Evolutionary conservation across 2,113 vertebrate species (phyloP).

Genomic region (Seriola rivoliana): DNA sequence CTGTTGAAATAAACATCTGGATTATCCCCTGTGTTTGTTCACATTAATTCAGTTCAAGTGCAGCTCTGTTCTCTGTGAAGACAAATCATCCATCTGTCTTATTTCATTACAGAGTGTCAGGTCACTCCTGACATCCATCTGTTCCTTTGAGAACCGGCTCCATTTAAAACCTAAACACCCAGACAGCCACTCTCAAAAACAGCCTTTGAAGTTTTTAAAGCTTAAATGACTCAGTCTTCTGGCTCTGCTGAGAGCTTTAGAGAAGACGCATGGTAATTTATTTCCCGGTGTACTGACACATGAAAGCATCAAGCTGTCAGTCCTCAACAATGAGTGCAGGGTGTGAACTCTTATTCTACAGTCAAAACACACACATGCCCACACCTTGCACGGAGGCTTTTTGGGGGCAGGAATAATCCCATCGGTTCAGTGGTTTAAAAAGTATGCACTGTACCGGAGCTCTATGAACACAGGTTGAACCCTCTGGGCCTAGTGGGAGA

Average conservation of each 20-base stretch:
- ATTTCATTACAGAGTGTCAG: slow-evolving; percentile 17
- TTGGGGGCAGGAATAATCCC: background rate
- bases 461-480: slow-evolving; percentile 8
- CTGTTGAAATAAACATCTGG: slow-evolving; percentile 38
- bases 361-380: background rate
- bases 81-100: slow-evolving; percentile 22
- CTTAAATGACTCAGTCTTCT: slow-evolving; percentile 22
- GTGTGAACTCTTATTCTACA: slow-evolving; percentile 16
- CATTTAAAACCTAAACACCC: slow-evolving; percentile 25
- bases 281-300: slow-evolving; percentile 31
- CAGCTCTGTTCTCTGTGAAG: slow-evolving; percentile 10
- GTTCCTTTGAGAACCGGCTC: slow-evolving; percentile 12
- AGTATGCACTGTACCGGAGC: background rate
- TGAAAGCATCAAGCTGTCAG: slow-evolving; percentile 34
- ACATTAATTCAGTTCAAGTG: slow-evolving; percentile 5
- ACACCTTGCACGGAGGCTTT: background rate
- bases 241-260: slow-evolving; percentile 22
- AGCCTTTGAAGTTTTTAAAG: slow-evolving; percentile 39
- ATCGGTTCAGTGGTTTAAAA: background rate
- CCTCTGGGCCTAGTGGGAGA: background rate
- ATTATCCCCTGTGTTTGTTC: background rate
- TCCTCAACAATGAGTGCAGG: background rate
- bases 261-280: slow-evolving; percentile 28
- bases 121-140: slow-evolving; percentile 37
- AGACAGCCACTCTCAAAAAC: slow-evolving; percentile 29